Percentiles rank a stretch among this genome's conserved stretches.
Conservation (phyloP, 2,888 invertebrate species). For the Eutolmus rufibarbis region DNA sequence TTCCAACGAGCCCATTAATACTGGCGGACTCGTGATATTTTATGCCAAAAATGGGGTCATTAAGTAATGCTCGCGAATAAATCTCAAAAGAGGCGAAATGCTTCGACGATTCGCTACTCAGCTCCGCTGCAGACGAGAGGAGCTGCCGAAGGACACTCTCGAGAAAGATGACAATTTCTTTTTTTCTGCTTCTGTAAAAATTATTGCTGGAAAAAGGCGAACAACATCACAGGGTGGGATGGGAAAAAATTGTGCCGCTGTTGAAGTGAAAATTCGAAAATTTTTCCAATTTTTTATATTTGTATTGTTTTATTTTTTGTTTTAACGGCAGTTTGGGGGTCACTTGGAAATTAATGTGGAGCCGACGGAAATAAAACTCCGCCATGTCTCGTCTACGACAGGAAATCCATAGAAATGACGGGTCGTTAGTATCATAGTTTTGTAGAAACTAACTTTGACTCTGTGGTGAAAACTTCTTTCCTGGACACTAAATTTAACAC, state of each 20-base stretch:
- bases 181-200: background rate
- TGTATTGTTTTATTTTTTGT: background rate
- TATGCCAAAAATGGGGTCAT: conserved; percentile 32
- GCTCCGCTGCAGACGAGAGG: background rate
- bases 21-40: conserved; percentile 17
- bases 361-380: background rate
- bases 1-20: conserved; percentile 34
- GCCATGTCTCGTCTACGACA: background rate
- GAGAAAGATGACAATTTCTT: background rate
- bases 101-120: background rate
- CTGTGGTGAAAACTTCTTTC: too few relatives aligned
- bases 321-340: background rate
- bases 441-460: background rate
- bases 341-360: background rate
- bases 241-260: background rate
- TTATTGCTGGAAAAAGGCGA: background rate
- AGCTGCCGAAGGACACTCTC: background rate
- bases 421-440: background rate
- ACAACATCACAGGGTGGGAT: background rate
- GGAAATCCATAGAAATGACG: background rate
- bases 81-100: background rate
- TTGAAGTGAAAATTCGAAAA: background rate
- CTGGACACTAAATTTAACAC: too few relatives aligned
- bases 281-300: background rate
- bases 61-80: conserved; percentile 22